These are phyloP conservation scores for Erebia aethiops DNA, from an alignment of 2,888 invertebrate species.

Conservation along the genomic window DNA sequence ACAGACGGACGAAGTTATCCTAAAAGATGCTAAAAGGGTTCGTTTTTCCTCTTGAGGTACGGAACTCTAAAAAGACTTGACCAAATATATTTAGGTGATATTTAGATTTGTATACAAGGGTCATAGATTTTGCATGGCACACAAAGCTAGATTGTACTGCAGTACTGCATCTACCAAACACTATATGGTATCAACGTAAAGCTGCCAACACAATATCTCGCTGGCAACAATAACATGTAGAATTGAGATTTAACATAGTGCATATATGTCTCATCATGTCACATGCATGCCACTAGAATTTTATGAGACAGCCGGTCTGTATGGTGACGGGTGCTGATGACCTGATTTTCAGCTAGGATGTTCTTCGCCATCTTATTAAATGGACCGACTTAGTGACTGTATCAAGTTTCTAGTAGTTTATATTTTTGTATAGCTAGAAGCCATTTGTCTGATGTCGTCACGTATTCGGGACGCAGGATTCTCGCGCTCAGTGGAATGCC, in stretches of 20 bases:
- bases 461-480: slow-evolving; percentile 61
- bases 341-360: not conserved
- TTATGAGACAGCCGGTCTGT: not conserved
- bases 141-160: not conserved
- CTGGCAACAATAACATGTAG: too few relatives aligned
- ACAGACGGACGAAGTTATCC: too few relatives aligned
- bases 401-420: slow-evolving; percentile 10
- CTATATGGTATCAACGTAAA: not conserved
- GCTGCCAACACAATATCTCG: too few relatives aligned
- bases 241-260: too few relatives aligned
- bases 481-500: slow-evolving; percentile 65
- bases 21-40: too few relatives aligned
- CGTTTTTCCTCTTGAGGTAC: too few relatives aligned
- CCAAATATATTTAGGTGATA: too few relatives aligned
- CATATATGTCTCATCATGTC: too few relatives aligned
- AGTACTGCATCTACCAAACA: not conserved
- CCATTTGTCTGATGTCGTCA: slow-evolving; percentile 56
- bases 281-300: not conserved
- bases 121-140: not conserved
- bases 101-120: not conserved
- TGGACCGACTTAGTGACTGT: not conserved
- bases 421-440: slow-evolving; percentile 23
- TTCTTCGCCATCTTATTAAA: not conserved
- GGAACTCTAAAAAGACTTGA: too few relatives aligned
- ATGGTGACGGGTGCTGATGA: not conserved